Base-by-base conservation (phyloP, 2,797 vertebrate genomes). In the Eptatretus atami region DNA sequence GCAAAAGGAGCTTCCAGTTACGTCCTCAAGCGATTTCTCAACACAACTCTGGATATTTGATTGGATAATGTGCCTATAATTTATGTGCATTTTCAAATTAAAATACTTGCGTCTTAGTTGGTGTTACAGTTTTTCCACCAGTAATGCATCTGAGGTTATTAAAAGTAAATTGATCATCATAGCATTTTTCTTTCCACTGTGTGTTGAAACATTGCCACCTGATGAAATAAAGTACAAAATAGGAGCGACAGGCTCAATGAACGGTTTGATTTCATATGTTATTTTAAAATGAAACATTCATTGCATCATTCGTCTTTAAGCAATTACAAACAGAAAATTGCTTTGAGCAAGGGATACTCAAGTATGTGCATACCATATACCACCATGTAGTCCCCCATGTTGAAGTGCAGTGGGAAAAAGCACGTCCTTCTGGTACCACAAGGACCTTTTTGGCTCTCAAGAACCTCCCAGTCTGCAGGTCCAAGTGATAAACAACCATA, bases 121-220 rank as follows among this genome's bases (percentile, higher is more conserved):
- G 24, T n/a, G 57, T 61, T 24, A 12, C 24, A n/a, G n/a, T n/a
- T 61, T 61, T n/a, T 61, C 24, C 57, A 88, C 86, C 86, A 92
- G 65, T 88, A 84, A 67, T 88, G 72, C 86, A 88, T 52, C 84
- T 83, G 14, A 92, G 75, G 70, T 92, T 84, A 71, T n/a, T 92
- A 92, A 70, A 92, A 88, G 70, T 86, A 88, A 69, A 88, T 65
- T 84, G 80, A 6, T 84, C 80, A 57, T 87, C 84, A 1, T 84
- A 92, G 66, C 86, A 92, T 68, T 86, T 87, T 70, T 92, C 86
- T 65, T 87, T 64, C 79, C 79, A 71, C 84, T 85, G 70, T 92
- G 86, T 67, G 82, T 88, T 92, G 86, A n/a, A 2, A 92, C 81
- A 14, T 92, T 92, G 12, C 86, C 86, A 2, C 86, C 86, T 92